Conservation (phyloP, 1,140 invertebrate genomes). For the Venturia canescens region DNA sequence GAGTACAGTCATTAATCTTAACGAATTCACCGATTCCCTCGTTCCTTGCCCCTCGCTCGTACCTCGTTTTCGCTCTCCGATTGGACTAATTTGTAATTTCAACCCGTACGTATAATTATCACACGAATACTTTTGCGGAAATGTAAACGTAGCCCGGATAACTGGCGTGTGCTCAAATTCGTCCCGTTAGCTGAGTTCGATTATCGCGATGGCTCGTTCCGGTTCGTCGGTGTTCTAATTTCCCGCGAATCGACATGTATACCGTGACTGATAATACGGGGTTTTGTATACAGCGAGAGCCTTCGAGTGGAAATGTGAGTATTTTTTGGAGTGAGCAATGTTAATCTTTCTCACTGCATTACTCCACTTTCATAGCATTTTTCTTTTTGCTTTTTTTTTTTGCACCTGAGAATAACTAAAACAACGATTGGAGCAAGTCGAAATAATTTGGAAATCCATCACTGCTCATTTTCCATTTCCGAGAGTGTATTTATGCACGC, state of each 20-base stretch:
- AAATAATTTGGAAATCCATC: no score
- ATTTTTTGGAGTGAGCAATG: background rate
- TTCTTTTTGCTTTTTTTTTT: no score
- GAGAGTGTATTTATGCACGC: no score
- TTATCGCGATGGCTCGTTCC: background rate
- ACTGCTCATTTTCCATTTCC: no score
- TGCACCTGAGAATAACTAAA: no score
- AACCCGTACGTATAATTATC: constrained; percentile 21
- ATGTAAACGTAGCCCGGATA: background rate
- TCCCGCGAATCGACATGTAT: background rate
- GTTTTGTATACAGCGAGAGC: background rate
- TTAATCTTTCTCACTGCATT: background rate
- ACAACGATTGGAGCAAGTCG: no score
- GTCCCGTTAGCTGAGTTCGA: no score
- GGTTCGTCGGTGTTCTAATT: background rate
- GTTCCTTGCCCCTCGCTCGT: background rate
- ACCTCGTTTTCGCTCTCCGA: background rate
- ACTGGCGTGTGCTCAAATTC: background rate
- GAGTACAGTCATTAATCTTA: constrained; percentile 16
- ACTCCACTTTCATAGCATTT: no score
- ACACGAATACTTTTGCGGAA: background rate
- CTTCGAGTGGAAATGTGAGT: no score
- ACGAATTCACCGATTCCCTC: background rate
- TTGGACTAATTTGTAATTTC: constrained; percentile 13
- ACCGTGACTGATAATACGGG: background rate